Base-by-base conservation (phyloP, 2,797 vertebrate genomes). In the Odontamblyopus lacepedii region DNA sequence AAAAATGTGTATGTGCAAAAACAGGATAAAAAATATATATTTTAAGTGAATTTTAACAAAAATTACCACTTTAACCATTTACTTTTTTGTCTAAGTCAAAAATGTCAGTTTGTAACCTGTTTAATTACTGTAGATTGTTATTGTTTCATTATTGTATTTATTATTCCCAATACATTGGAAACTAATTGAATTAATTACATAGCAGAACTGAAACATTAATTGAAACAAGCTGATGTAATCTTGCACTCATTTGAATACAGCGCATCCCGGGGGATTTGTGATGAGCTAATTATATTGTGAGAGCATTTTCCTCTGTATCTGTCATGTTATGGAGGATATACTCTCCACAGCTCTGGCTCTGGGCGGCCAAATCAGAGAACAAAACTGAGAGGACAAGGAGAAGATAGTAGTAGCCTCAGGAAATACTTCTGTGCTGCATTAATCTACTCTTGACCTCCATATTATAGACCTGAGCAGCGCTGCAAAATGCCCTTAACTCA, bases 331-430 rank as follows among this genome's bases (percentile, higher is more conserved):
- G 23, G 13, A 70, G 64, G 66, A 56, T 79, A 81, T 77, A 29
- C 71, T 81, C 78, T 80, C 77, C 61, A 75, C 57, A 84, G 74
- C 78, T 73, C 73, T 60, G 57, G 72, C 77, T 81, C 81, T 66
- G 72, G 80, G 87, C 83, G 30, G 79, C 69, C 30, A 79, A 86
- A 78, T 74, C 79, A 60, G 56, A 73, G 70, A 70, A 66, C 73
- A 66, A 77, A 69, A 78, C 70, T 71, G 59, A 70, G 41, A 63
- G 7, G 19, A 67, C 30, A 64, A 66, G 56, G 79, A 48, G 41
- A 60, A 67, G 75, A 76, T 57, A 61, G 64, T 55, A 61, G 62
- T 71, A 72, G 76, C 86, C 87, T 78, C 65, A 19, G 83, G 85
- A 79, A 81, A 83, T 6, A 63, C 9, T 50, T 51, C 26, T 66